phyloP scores from a whole-genome alignment of 1,140 invertebrate species.

The Colletes latitarsis region DNA sequence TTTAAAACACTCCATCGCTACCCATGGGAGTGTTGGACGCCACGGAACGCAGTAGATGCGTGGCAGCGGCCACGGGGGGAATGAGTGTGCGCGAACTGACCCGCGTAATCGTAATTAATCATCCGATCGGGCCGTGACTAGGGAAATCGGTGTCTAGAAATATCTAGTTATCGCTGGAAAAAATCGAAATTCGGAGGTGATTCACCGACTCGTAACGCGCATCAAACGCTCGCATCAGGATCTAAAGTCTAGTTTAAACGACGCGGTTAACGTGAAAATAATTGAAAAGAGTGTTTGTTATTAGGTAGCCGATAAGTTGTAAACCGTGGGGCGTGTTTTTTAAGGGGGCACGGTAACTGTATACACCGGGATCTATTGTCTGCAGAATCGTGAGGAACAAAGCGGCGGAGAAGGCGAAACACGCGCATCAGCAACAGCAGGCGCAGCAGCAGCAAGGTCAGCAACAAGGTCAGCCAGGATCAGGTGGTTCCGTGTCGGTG shows the following conservation, averaged over 20 bases:
- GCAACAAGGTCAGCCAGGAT: constrained; percentile 77
- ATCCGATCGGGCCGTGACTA: constrained; percentile 43
- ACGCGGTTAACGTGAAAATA: too few relatives aligned
- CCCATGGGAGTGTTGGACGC: too few relatives aligned
- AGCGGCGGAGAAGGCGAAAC: constrained; percentile 97
- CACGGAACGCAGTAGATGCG: neutral
- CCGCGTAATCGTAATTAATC: constrained; percentile 73
- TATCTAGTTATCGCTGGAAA: constrained; percentile 26
- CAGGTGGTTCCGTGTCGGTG: constrained; percentile 83
- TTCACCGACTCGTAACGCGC: too few relatives aligned
- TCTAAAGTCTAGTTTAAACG: too few relatives aligned
- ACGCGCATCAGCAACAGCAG: constrained; percentile 89
- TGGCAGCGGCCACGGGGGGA: constrained; percentile 18
- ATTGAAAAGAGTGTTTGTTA: too few relatives aligned
- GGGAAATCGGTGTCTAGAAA: constrained; percentile 36
- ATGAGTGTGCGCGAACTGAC: constrained; percentile 64
- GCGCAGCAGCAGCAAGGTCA: constrained; percentile 83
- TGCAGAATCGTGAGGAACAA: constrained; percentile 97
- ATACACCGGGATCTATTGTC: constrained; percentile 50
- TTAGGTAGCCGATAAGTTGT: too few relatives aligned
- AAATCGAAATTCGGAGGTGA: neutral
- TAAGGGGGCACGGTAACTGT: constrained; percentile 11
- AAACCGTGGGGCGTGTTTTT: too few relatives aligned
- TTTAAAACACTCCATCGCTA: too few relatives aligned
- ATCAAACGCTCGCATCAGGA: too few relatives aligned